Evolutionary conservation across 1,140 invertebrate genomes (phyloP).

Genomic region (Bombus sylvicola): DNA sequence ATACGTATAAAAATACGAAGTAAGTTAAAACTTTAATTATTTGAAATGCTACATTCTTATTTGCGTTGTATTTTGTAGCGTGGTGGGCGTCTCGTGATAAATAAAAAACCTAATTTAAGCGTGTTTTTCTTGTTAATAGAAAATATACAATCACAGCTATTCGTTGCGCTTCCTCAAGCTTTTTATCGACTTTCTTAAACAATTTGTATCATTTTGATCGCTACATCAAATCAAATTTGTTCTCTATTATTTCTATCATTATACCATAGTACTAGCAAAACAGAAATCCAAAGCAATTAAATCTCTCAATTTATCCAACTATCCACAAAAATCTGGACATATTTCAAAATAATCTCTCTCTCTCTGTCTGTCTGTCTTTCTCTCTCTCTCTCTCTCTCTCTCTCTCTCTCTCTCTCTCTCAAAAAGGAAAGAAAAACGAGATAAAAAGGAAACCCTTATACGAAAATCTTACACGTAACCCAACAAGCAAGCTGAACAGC

Average conservation of each 20-base stretch:
- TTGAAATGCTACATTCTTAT: neutral
- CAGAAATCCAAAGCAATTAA: neutral
- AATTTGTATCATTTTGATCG: neutral
- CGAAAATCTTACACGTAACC: neutral
- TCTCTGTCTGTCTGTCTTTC: accelerated
- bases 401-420: too few species aligned
- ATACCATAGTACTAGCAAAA: neutral
- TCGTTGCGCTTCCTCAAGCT: neutral
- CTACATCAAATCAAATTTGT: neutral
- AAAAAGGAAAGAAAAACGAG: neutral
- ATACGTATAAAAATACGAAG: too few species aligned
- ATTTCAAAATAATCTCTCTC: neutral
- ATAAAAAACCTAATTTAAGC: neutral
- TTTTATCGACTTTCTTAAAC: neutral
- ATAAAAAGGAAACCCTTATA: neutral
- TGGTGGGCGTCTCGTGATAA: neutral
- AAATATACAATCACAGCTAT: neutral
- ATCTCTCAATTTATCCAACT: neutral
- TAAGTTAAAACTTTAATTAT: neutral
- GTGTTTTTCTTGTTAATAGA: neutral
- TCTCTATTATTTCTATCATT: neutral
- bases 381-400: accelerated
- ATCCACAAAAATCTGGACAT: neutral
- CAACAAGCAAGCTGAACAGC: neutral
- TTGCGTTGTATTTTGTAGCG: neutral